Percentiles rank a stretch among this genome's conserved stretches.
These are phyloP conservation scores for Limosa lapponica DNA, from an alignment of 2,797 vertebrate species.

Conservation along the genomic window DNA sequence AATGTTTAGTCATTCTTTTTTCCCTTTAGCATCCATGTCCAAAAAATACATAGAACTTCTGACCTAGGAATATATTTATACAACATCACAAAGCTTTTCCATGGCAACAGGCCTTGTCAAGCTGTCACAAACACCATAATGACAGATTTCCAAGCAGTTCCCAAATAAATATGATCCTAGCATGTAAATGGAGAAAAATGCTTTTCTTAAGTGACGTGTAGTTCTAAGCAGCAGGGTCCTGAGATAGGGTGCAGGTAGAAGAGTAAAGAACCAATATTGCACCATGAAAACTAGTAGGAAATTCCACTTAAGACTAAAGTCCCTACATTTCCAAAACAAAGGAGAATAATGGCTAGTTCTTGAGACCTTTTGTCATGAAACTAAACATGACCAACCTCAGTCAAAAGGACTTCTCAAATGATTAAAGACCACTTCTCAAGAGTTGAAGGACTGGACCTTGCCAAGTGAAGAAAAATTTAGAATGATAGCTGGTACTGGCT, in stretches of 20 bases:
- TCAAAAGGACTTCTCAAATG: neutral
- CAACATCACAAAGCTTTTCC: conserved; percentile 78
- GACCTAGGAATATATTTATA: conserved; percentile 80
- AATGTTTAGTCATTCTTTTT: conserved; percentile 72
- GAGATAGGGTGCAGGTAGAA: neutral
- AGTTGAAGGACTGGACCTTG: neutral
- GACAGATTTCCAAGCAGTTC: conserved; percentile 71
- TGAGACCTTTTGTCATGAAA: neutral
- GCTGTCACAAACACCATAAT: conserved; percentile 72
- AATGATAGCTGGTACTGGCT: neutral
- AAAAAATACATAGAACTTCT: conserved; percentile 76
- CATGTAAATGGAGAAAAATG: conserved; percentile 53
- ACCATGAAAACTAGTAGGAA: neutral
- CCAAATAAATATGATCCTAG: conserved; percentile 74
- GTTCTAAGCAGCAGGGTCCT: neutral
- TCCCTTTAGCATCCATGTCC: conserved; percentile 69
- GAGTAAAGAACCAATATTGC: neutral
- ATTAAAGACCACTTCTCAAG: neutral
- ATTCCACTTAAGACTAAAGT: neutral
- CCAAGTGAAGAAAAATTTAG: neutral
- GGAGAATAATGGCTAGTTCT: neutral
- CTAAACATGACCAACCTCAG: neutral
- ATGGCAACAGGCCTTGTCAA: conserved; percentile 79
- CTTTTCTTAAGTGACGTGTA: neutral
- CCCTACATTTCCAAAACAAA: neutral